phyloP scores from a whole-genome alignment of 2,797 vertebrate genomes.

The Ibycter americanus region DNA sequence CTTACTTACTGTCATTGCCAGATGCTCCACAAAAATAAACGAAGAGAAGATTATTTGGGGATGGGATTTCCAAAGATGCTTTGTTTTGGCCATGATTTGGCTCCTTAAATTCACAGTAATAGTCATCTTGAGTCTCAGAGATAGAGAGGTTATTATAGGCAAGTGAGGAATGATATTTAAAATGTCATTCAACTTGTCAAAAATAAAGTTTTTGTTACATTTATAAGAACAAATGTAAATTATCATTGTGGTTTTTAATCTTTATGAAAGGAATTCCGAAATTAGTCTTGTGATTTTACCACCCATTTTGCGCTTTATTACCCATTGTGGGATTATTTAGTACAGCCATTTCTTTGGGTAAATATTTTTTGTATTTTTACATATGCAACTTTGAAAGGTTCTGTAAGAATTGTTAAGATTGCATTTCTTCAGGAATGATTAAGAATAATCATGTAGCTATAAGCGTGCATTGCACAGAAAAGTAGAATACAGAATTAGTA shows the following conservation, averaged over 20 bases:
- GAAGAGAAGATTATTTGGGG: not conserved
- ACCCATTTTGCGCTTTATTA: not conserved
- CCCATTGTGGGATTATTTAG: not conserved
- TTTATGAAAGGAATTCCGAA: not conserved
- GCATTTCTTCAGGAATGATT: constrained; percentile 23
- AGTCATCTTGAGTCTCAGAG: not conserved
- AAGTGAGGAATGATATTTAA: not conserved
- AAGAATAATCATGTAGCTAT: constrained; percentile 7
- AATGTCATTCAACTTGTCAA: not conserved
- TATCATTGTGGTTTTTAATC: not conserved
- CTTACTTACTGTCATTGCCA: not conserved
- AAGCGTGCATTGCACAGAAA: not conserved
- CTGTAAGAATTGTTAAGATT: not conserved
- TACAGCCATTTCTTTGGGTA: not conserved
- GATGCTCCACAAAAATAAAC: not conserved
- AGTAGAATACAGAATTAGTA: not conserved
- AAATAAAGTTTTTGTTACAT: not conserved
- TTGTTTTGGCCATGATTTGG: not conserved
- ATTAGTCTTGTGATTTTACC: not conserved
- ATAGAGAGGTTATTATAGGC: not conserved
- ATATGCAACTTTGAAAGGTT: not conserved
- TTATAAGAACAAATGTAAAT: not conserved
- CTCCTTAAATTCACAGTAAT: not conserved
- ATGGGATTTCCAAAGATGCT: not conserved
- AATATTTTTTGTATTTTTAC: constrained; percentile 16